phyloP scores from a whole-genome alignment of 2,113 vertebrate genomes.

The Heterotilapia buettikoferi region DNA sequence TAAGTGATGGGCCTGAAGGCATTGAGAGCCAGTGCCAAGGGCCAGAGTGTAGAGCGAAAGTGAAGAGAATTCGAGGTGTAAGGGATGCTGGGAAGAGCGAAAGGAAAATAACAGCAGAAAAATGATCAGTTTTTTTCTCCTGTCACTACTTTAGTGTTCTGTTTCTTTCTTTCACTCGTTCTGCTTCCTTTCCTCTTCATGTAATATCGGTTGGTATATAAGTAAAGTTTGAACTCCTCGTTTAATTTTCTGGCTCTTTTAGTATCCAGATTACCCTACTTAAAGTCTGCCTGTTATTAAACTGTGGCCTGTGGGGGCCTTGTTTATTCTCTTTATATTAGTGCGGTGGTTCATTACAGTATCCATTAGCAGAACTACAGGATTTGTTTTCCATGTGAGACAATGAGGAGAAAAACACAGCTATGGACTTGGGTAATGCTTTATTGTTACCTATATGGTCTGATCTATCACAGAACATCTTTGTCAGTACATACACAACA shows the following conservation, averaged over 20 bases:
- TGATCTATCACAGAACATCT: background rate
- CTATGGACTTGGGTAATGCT: background rate
- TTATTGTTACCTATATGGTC: background rate
- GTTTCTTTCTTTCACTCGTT: background rate
- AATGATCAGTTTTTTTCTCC: background rate
- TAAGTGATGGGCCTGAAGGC: conserved; percentile 18
- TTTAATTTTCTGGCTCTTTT: background rate
- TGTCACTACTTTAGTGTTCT: background rate
- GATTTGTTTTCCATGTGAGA: background rate
- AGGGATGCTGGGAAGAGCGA: background rate
- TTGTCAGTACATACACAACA: background rate
- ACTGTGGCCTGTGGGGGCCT: background rate
- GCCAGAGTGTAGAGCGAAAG: background rate
- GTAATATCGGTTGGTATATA: background rate
- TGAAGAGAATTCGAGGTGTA: background rate
- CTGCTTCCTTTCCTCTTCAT: background rate
- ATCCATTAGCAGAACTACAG: background rate
- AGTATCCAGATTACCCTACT: background rate
- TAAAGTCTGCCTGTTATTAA: background rate
- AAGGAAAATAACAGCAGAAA: background rate
- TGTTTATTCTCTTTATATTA: background rate
- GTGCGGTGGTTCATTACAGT: background rate
- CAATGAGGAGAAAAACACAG: background rate
- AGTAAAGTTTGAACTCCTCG: background rate
- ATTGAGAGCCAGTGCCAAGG: background rate